A percentile compares a stretch with the other conserved stretches of the same genome.
These are phyloP conservation scores for Hypena proboscidalis DNA, from an alignment of 2,888 invertebrate genomes.

Conservation along the genomic window DNA sequence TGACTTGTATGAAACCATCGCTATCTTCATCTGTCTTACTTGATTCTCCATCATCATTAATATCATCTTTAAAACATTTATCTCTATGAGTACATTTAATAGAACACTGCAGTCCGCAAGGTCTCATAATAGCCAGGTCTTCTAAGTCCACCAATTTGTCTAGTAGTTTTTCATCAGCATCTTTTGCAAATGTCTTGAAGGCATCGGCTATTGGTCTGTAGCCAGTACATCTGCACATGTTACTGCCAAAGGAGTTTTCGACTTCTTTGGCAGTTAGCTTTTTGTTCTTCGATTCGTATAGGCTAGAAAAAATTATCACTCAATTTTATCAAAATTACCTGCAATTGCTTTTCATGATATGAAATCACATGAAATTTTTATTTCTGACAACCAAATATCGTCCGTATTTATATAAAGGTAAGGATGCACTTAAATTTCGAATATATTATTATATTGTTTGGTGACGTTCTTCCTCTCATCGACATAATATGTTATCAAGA, in stretches of 20 bases:
- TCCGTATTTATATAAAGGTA: too few species aligned
- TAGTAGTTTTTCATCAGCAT: slow-evolving; percentile 73
- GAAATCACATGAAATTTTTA: too few species aligned
- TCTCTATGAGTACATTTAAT: slow-evolving; percentile 57
- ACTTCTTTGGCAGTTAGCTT: slow-evolving; percentile 86
- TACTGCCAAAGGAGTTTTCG: slow-evolving; percentile 89
- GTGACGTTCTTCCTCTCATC: too few species aligned
- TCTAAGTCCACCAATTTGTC: slow-evolving; percentile 80
- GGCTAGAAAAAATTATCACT: slow-evolving; percentile 44
- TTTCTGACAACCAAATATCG: too few species aligned
- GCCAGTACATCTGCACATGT: slow-evolving; percentile 92
- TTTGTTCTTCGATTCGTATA: slow-evolving; percentile 49
- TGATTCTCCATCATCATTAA: slow-evolving; percentile 10
- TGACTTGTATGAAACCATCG: slow-evolving; percentile 33
- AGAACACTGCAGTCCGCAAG: slow-evolving; percentile 61
- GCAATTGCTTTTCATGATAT: too few species aligned
- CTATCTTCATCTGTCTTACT: slow-evolving; percentile 25
- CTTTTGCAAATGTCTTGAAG: slow-evolving; percentile 88
- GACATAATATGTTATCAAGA: too few species aligned
- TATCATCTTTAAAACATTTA: slow-evolving; percentile 19
- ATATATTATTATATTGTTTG: too few species aligned
- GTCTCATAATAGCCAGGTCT: slow-evolving; percentile 63
- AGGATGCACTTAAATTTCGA: too few species aligned
- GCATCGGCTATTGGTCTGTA: slow-evolving; percentile 91
- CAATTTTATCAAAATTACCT: too few species aligned